Evolutionary conservation across 2,113 vertebrate genomes (phyloP).

Genomic region (Sylvicapra grimmia): DNA sequence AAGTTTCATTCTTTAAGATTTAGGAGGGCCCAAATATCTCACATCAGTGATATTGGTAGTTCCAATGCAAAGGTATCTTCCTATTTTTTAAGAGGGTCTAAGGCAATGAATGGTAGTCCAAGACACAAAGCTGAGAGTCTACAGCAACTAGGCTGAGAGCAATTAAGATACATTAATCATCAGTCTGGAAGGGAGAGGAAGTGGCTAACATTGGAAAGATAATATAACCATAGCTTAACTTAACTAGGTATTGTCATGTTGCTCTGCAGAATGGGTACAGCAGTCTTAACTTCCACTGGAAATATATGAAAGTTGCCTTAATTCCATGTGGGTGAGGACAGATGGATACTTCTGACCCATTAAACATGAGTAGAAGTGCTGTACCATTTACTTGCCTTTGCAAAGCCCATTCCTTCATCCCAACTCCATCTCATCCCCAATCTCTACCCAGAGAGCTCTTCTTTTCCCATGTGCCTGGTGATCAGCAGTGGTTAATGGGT

Average conservation of each 20-base stretch:
- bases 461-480: background rate
- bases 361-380: background rate
- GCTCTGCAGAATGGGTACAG: background rate
- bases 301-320: background rate
- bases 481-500: background rate
- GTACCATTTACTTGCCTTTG: background rate
- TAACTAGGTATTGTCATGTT: background rate
- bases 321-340: background rate
- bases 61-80: background rate
- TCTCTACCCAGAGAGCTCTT: background rate
- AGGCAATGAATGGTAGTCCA: background rate
- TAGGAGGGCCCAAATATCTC: background rate
- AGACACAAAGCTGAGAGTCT: background rate
- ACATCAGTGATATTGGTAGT: background rate
- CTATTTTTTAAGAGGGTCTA: background rate
- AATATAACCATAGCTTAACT: background rate
- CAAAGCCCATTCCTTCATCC: background rate
- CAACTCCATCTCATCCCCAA: fast-evolving
- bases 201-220: background rate
- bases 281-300: background rate
- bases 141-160: background rate
- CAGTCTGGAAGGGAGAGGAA: background rate
- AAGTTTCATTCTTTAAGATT: background rate
- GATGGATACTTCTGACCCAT: background rate
- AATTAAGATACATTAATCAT: background rate